Evolutionary conservation across 2,888 invertebrate genomes (phyloP), one percentile per base, ranked within the genome.

Genomic region (Drosophila mercatorum): DNA sequence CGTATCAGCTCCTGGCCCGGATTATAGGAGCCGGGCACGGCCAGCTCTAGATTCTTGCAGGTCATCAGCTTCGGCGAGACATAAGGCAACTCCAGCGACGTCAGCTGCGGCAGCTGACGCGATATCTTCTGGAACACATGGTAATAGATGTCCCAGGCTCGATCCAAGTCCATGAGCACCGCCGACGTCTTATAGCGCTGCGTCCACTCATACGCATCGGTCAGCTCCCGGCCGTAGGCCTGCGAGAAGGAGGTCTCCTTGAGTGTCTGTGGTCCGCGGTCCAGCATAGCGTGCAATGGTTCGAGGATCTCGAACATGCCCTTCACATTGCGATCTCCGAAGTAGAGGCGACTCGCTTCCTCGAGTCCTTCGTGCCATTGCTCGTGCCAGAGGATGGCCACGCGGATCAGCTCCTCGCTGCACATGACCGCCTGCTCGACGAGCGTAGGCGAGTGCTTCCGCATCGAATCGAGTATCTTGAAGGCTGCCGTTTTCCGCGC

Each of bases 91-190:
- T 98, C 98, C 49, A 98, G 93, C 3, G 97, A 97, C 6, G 98
- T 98, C 46, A 98, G 93, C 91, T 97, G 97, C 4, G 98, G 98
- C 79, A 99, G 94, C 92, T 99, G 99, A 26, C 98, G 95, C 26
- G 98, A 97, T 91, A 99, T 99, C 83, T 98, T 95, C 36, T 99
- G 95, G 93, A 99, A 99, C 60, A 99, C 99, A 92, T 98, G 98
- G 93, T 99, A 99, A 93, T 99, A 99, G 43, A 99, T 94, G 92
- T 99, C 99, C 99, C 99, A 99, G 4, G 99, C 99, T 92, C 98
- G 98, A 92, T 98, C 98, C 78, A 99, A 93, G 90, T 99, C 99
- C 80, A 98, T 95, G 6, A 97, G 95, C 82, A 96, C 96, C 0
- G 96, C 95, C 0, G 98, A 97, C 31, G 96, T 95, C 93, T 96